Percentiles rank a stretch among this genome's conserved stretches.
These are phyloP conservation scores for Probosciger aterrimus DNA, from an alignment of 2,113 vertebrate genomes.

Conservation along the genomic window DNA sequence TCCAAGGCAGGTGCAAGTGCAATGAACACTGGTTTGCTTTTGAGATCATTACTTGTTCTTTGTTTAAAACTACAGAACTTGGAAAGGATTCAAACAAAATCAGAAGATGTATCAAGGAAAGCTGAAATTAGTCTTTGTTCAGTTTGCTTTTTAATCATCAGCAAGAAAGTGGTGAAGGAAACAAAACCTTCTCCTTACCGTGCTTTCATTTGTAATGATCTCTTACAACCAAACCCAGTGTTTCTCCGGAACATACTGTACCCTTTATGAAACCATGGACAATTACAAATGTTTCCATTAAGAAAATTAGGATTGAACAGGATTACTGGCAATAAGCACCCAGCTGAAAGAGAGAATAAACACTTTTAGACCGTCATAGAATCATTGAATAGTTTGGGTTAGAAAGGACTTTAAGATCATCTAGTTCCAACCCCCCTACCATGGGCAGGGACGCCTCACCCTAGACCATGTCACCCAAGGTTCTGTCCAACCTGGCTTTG, in stretches of 20 bases:
- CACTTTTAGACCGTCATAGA: background rate
- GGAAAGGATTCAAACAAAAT: background rate
- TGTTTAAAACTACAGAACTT: background rate
- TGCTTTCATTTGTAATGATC: background rate
- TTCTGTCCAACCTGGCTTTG: no score
- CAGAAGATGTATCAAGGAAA: background rate
- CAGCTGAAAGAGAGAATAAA: background rate
- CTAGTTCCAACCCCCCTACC: no score
- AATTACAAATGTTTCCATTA: background rate
- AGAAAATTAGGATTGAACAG: background rate
- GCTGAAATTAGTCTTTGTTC: background rate
- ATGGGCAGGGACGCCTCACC: no score
- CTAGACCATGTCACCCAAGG: no score
- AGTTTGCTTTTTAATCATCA: background rate
- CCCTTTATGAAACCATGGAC: background rate
- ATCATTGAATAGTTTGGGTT: no score
- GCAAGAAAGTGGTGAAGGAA: background rate
- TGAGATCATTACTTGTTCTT: background rate
- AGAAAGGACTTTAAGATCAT: no score
- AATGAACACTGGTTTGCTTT: background rate
- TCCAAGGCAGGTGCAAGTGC: constrained; percentile 39
- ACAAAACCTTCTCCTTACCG: background rate
- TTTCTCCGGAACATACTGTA: background rate
- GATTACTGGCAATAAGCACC: background rate
- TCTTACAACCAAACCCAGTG: background rate